A percentile compares a stretch with the other conserved stretches of the same genome.
These are phyloP conservation scores for Yponomeuta sedellus DNA, from an alignment of 2,888 invertebrate species.

Conservation along the genomic window DNA sequence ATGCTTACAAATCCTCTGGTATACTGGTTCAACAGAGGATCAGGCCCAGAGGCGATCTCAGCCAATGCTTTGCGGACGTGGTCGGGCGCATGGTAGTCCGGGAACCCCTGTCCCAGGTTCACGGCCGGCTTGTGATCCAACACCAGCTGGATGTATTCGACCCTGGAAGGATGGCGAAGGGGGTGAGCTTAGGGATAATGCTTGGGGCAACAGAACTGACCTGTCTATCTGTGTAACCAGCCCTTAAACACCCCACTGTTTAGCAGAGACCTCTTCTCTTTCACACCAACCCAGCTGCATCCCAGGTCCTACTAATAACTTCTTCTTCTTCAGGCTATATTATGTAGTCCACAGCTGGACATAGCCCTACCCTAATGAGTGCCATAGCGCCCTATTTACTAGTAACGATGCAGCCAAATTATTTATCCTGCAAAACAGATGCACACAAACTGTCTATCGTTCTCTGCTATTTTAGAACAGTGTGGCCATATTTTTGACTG, in stretches of 20 bases:
- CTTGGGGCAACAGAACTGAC: not conserved
- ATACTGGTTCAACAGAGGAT: slow-evolving; percentile 92
- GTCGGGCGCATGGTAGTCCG: slow-evolving; percentile 91
- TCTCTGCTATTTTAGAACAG: too few relatives aligned
- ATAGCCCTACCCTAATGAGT: too few relatives aligned
- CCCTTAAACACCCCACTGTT: too few relatives aligned
- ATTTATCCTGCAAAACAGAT: too few relatives aligned
- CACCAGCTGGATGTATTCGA: slow-evolving; percentile 91
- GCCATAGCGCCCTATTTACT: too few relatives aligned
- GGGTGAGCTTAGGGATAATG: not conserved
- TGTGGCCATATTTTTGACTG: too few relatives aligned
- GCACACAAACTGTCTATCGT: too few relatives aligned
- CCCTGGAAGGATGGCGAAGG: slow-evolving; percentile 77
- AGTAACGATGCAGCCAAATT: too few relatives aligned
- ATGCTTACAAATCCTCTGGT: slow-evolving; percentile 93
- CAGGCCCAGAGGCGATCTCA: slow-evolving; percentile 79
- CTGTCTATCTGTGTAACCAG: not conserved
- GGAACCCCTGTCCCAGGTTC: slow-evolving; percentile 97
- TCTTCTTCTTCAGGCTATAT: too few relatives aligned
- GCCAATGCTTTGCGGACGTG: slow-evolving; percentile 87
- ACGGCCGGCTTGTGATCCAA: slow-evolving; percentile 87
- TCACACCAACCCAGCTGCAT: not conserved
- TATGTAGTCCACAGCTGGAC: too few relatives aligned
- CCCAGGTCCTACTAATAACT: not conserved
- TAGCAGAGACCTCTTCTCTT: not conserved